Evolutionary conservation across 2,797 vertebrate species (phyloP), one percentile per base, ranked within the genome.

Genomic region (Alauda arvensis): DNA sequence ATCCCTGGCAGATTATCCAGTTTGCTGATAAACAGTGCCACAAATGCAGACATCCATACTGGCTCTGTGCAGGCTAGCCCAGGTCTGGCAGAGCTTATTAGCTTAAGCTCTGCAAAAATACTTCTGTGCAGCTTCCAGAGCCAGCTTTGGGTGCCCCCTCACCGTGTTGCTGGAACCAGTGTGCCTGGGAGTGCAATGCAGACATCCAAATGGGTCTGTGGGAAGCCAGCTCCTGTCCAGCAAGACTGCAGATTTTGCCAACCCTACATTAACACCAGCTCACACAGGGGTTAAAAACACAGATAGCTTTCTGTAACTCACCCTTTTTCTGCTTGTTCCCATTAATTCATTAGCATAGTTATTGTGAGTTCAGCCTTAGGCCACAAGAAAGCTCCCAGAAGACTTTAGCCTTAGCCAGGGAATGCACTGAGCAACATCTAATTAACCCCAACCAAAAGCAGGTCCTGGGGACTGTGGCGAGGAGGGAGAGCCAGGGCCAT

Each of bases 281-380:
- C 55, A 62, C 16, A 26, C 15, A 89, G 72, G 88, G 87, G 85
- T 94, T 94, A 95, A 94, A 92, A 89, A 81, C 53, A 91, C 56
- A 67, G 85, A 62, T 48, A 89, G 65, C 76, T 94, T 91, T 89
- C 85, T 89, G 81, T 88, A 88, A 77, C 62, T 91, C 76, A 79
- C 68, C 72, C 83, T 92, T 92, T 92, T 82, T 34, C 62, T 83
- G 61, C 88, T 92, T 77, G 71, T 77, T 94, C 65, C 75, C 61
- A 85, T 93, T 93, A 94, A 93, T 91, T 92, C 89, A 94, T 94
- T 94, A 94, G 86, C 93, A 91, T 88, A 91, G 92, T 89, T 93
- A 94, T 88, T 91, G 89, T 92, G 89, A 94, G 91, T 89, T 94
- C 88, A 93, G 92, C 92, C 93, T 89, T 75, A 89, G 93, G 91